Evolutionary conservation across 2,113 vertebrate species (phyloP), one percentile per base, ranked within the genome.

Genomic region (Engraulis encrasicolus): DNA sequence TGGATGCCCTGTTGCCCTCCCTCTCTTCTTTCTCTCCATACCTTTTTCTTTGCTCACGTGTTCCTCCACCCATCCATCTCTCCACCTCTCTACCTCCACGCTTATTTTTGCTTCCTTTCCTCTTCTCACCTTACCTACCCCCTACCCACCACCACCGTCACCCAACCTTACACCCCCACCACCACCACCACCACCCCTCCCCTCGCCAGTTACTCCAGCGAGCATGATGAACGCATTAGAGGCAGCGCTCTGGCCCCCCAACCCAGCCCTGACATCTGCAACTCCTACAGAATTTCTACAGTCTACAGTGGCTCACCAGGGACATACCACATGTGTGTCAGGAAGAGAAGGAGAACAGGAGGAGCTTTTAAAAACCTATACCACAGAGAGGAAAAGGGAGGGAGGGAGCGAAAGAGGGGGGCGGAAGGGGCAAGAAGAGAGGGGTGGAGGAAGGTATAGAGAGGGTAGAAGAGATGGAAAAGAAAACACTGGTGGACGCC

Each of bases 251-350:
- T 36, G 66, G 27, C 49, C 82, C 78, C 50, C 50, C 52, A n/a
- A n/a, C n/a, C n/a, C n/a, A n/a, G 15, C 54, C 58, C 50, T 80
- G 78, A 80, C 78, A 80, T 84, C 71, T 79, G 85, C 36, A 58
- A 78, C 80, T 78, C 15, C 77, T 38, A 74, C 66, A 74, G 49
- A 77, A 20, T 50, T 37, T 77, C 61, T n/a, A 45, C 9, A 3
- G 40, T 9, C 54, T 66, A 34, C 81, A 81, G 20, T 54, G 23
- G 48, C 82, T 37, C 78, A 82, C 80, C 78, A 50, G 50, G 20
- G 2, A 81, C 38, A 14, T 79, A 82, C 48, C 79, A 86, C 54
- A 84, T 79, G 80, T 61, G 52, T 37, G 31, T 66, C n/a, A 81
- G 1, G 36, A 78, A 66, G 66, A 14, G 37, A 48, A 20, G 82